phyloP scores from a whole-genome alignment of 2,113 vertebrate genomes.

The Nothoprocta perdicaria region DNA sequence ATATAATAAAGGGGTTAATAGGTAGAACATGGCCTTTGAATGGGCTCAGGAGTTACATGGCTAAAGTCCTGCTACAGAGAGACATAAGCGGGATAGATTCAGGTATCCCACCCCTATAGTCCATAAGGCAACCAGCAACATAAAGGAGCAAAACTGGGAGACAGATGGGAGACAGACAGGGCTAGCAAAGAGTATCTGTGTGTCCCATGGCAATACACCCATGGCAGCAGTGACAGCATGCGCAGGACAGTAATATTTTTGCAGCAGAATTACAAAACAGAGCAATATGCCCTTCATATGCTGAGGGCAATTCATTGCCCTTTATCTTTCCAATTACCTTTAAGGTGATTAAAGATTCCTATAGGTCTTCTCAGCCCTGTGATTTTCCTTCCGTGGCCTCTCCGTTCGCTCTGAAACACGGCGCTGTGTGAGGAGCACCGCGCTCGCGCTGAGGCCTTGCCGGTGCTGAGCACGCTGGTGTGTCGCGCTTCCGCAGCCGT shows the following conservation, averaged over 20 bases:
- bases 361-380: background rate
- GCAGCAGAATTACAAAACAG: background rate
- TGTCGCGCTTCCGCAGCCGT: background rate
- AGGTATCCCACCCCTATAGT: background rate
- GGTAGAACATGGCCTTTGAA: background rate
- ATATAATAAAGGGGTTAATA: background rate
- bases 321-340: background rate
- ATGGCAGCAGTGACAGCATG: background rate
- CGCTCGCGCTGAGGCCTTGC: background rate
- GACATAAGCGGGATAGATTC: background rate
- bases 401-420: background rate
- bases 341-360: background rate
- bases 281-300: background rate
- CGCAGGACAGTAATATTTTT: background rate
- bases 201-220: background rate
- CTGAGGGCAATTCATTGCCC: background rate
- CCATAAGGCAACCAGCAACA: background rate
- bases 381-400: background rate
- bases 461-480: background rate
- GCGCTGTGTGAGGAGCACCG: background rate
- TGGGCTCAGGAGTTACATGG: background rate
- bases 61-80: background rate
- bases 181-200: background rate
- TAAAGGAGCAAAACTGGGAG: background rate
- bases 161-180: background rate